Evolutionary conservation across 2,888 invertebrate species (phyloP), one percentile per base, ranked within the genome.

Genomic region (Cryptocephalus primarius): DNA sequence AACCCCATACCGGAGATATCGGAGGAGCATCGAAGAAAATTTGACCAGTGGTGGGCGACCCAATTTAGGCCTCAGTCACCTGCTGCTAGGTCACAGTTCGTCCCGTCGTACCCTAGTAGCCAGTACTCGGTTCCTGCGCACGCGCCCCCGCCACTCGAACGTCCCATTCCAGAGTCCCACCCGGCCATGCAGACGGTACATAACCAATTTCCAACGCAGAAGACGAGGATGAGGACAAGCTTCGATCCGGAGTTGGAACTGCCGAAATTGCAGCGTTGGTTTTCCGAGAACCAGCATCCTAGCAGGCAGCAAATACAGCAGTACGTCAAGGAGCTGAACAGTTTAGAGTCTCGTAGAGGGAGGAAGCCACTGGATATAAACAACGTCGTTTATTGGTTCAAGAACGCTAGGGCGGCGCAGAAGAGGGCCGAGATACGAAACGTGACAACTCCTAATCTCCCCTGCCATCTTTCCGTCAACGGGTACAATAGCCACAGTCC

Each of bases 331-430:
- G 93, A 94, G 65, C 73, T 99, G 55, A 99, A 99, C 68, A 82
- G 84, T 49, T 72, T 95, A 53, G 93, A 94, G 63, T 95, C 94
- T 43, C 79, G 96, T 39, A 79, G 90, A 44, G 95, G 94, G 1
- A 77, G 95, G 42, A 93, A 95, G 64, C 94, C 94, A 0, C 74
- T 96, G 44, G 95, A 96, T 69, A 86, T 95, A 4, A 93, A 93
- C 64, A 95, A 95, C 65, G 93, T 95, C 11, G 93, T 94, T 11
- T 92, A 92, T 63, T 92, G 92, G 92, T 99, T 99, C 72, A 95
- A 96, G 69, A 96, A 96, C 66, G 95, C 96, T 0, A 78, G 97
- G 44, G 96, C 96, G 1, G 94, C 94, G 1, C 90, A 92, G 66
- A 92, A 95, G 64, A 77, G 95, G 39, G 92, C 92, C 2, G 91